Conservation (phyloP, 2,888 invertebrate species). For the Cacoxenus indagator region DNA sequence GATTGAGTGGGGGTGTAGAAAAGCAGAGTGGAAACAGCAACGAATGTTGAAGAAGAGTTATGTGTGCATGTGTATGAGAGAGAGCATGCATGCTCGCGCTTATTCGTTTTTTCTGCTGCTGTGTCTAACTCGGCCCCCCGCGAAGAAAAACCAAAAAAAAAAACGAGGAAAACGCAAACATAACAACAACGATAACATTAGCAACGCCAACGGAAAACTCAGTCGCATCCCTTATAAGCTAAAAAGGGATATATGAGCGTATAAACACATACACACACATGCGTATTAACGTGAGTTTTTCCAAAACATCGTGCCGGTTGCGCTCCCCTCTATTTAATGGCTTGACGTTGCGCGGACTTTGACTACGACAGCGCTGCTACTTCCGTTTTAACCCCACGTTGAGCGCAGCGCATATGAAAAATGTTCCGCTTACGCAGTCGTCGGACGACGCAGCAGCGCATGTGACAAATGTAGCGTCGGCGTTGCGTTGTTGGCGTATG, state of each 20-base stretch:
- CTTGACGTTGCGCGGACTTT: too few relatives aligned
- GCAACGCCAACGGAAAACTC: constrained; percentile 14
- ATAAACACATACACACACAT: not conserved
- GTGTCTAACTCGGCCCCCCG: constrained; percentile 2
- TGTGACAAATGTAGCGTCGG: constrained; percentile 18
- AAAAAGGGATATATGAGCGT: constrained; percentile 21
- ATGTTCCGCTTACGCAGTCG: constrained; percentile 58
- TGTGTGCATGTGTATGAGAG: constrained; percentile 22
- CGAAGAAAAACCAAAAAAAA: not conserved
- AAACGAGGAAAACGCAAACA: not conserved
- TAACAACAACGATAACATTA: not conserved
- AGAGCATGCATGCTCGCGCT: constrained; percentile 32
- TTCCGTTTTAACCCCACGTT: constrained; percentile 1
- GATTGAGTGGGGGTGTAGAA: not conserved
- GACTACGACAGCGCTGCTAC: not conserved
- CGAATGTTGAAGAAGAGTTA: constrained; percentile 18
- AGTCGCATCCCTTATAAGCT: constrained; percentile 21
- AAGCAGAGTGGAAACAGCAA: not conserved
- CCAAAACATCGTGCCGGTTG: not conserved
- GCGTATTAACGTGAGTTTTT: not conserved
- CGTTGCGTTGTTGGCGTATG: constrained; percentile 18
- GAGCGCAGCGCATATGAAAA: constrained; percentile 45
- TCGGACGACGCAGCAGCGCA: constrained; percentile 26
- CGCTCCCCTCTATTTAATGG: too few relatives aligned
- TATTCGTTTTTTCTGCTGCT: constrained; percentile 19